Base-by-base conservation (phyloP, 2,113 vertebrate genomes). In the Pan paniscus region DNA sequence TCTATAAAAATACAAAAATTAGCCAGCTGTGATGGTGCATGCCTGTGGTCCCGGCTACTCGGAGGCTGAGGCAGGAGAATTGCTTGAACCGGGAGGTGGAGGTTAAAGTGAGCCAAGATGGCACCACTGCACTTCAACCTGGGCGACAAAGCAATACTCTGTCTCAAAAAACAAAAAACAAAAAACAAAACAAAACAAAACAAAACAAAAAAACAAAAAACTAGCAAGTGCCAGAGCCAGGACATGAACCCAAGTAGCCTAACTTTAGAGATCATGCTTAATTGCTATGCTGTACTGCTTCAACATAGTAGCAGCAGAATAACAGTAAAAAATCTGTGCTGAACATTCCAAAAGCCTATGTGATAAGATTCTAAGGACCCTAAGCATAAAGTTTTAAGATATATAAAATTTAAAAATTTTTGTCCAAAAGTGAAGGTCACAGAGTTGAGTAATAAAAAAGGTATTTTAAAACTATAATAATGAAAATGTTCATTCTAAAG, bases 381-480 rank as follows among this genome's bases (percentile, higher is more conserved):
- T 68, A 73, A 50, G 61, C 23, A 78, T 22, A 90, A 86, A 87
- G 25, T 85, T 93, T 64, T 35, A 22, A 80, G 50, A 89, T 68
- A 78, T 48, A n/a, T 22, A 73, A 38, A 92, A 81, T 79, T 95
- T 86, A 93, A 93, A 23, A 91, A 84, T 85, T 57, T 92, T 70
- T 14, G 40, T 40, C 32, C n/a, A 94, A 59, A 95, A 92, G 17
- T 89, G 32, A 86, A 89, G 67, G 30, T 38, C 30, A 86, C 8
- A 81, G 72, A 94, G 20, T 18, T 89, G 48, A 76, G 40, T 35
- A 94, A 68, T 50, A 89, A 40, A 30, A 38, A 64, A 83, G 38
- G 23, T 17, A 46, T 72, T 96, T 94, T 78, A 84, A 86, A 76
- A 32, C 46, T 43, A 5, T 23, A 59, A 84, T 30, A 72, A 59